Base-by-base conservation (phyloP, 2,888 invertebrate genomes). In the Pristionchus mayeri region DNA sequence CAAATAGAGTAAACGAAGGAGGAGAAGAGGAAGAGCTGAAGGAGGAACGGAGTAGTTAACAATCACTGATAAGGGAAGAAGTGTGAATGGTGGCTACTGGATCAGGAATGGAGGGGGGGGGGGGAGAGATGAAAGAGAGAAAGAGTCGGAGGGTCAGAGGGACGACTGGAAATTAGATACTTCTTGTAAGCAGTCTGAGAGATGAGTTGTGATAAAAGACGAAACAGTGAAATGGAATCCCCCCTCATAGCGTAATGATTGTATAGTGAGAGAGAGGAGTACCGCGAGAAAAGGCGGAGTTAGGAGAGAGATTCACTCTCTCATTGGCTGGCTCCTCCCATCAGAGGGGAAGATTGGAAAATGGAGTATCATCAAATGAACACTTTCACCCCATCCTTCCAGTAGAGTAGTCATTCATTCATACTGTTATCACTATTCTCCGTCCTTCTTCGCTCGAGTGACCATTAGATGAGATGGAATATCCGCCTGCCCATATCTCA, bases 161-260 rank as follows among this genome's bases (percentile, higher is more conserved):
- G 11, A 79, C 16, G 76, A 78, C 50, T 50, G 13, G 76, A 27
- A 78, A 78, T 78, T 16, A 50, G 76, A 78, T 78, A 48, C 13
- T 0, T 18, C 50, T 30, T 78, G 50, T 50, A 50, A 4, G 48
- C 48, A 78, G 50, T 50, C 18, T 30, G 50, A 78, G 18, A 78
- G 11, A 78, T 78, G 50, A 78, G 76, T 78, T 50, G 50, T 50
- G 76, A 78, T 50, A 78, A 78, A 50, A 78, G 50, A 78, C 50
- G 76, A 78, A 78, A 71, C 40, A 71, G 71, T 71, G 71, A 71
- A 71, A 71, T 71, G 71, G 30, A 71, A 71, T 71, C 67, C 71
- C 44, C 24, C 40, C 27, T 78, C 50, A 78, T 80, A 80, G 80
- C 80, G 54, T 80, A 80, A 80, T 80, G 80, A 80, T 80, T 80